These are phyloP conservation scores for Leptopilina clavipes DNA, from an alignment of 1,140 invertebrate genomes.

Conservation along the genomic window DNA sequence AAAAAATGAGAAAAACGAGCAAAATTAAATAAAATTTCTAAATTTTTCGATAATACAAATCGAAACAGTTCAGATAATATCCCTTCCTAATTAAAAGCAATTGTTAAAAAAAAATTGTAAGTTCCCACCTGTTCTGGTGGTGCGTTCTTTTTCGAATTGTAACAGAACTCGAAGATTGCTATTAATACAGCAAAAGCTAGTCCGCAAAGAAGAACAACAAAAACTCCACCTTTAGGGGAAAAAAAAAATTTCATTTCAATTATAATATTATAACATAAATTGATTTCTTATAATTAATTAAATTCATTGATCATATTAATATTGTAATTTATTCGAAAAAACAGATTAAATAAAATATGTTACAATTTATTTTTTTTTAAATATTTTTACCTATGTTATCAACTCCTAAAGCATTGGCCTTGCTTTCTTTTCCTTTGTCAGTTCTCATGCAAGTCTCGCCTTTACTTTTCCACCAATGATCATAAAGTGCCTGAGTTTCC, in stretches of 20 bases:
- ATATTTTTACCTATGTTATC: constrained; percentile 85
- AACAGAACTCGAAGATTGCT: constrained; percentile 88
- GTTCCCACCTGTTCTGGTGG: constrained; percentile 79
- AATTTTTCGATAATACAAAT: constrained; percentile 9
- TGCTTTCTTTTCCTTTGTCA: constrained; percentile 82
- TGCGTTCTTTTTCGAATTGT: constrained; percentile 84
- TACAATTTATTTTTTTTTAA: constrained; percentile 29
- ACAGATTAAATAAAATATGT: too few species aligned
- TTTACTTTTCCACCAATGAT: constrained; percentile 86
- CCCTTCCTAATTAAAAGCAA: constrained; percentile 35
- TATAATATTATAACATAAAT: not conserved
- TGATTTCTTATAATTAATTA: not conserved
- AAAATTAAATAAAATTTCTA: constrained; percentile 40
- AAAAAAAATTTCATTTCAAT: constrained; percentile 14
- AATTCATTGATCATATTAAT: not conserved
- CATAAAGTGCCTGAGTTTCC: constrained; percentile 81
- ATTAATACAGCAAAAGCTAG: constrained; percentile 84
- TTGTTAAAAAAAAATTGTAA: constrained; percentile 5
- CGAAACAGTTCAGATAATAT: not conserved
- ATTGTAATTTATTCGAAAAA: too few species aligned
- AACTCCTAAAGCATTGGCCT: constrained; percentile 88
- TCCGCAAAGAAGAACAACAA: constrained; percentile 90
- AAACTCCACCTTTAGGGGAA: constrained; percentile 85
- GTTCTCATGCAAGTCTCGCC: constrained; percentile 79
- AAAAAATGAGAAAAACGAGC: constrained; percentile 52